Base-by-base conservation (phyloP, 2,888 invertebrate genomes). In the Oscheius sp. region DNA sequence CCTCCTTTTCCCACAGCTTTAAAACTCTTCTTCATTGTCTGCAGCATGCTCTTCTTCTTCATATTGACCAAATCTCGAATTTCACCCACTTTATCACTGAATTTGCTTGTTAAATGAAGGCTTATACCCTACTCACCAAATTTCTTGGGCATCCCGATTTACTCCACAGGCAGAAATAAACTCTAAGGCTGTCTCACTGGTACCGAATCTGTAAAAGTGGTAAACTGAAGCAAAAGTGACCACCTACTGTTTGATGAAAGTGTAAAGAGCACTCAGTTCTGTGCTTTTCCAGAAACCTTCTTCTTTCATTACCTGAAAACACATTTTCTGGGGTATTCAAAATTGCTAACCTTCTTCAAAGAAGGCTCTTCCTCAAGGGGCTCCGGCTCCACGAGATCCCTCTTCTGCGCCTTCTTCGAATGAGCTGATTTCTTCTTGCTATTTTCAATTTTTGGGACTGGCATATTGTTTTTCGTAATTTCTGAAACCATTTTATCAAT, bases 241-340 rank as follows among this genome's bases (percentile, higher is more conserved):
- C 4, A 50, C 50, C 47, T 13, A 65, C 65, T 53, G 55, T 55
- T 68, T 68, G 13, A 68, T 9, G 11, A 68, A 37, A 3, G 29
- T 53, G 55, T 68, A 68, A 9, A 68, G 42, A 68, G 53, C n/a
- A 35, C 68, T 55, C 1, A 68, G 53, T 35, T 68, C 68, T 1
- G 7, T 7, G 42, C 68, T 68, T 1, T 2, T 33, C 53, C 53
- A 68, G 10, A 11, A 2, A 5, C 42, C 42, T 42, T 42, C 42
- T 42, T 42, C 42, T 42, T 42, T 42, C 7, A 5, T 42, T 7
- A 5, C 42, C 42, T 42, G 42, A 42, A 42, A 7, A 42, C 3
- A 42, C 3, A 42, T 5, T 5, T 42, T 5, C 42, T 42, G 7
- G 42, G 7, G 7, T 3, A 7, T 42, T 5, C 0, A 42, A 42